phyloP scores from a whole-genome alignment of 2,113 vertebrate species.

The Percina caprodes region DNA sequence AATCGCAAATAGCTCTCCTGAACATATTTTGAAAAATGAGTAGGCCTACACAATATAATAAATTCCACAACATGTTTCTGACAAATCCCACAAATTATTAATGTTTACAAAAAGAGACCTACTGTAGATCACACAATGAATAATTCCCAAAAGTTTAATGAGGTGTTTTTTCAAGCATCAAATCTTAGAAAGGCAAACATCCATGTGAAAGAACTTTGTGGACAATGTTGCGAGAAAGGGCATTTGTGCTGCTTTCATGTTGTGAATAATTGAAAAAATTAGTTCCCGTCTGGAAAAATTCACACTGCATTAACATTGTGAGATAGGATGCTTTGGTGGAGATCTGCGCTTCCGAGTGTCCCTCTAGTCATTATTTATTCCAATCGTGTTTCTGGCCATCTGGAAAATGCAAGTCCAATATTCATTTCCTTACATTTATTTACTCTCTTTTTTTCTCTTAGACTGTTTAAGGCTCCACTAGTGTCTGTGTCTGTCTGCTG shows the following conservation, averaged over 20 bases:
- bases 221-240: neutral
- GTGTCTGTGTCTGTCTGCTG: neutral
- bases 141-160: neutral
- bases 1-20: neutral
- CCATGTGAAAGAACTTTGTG: neutral
- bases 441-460: neutral
- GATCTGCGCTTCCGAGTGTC: too few species aligned
- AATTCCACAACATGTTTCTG: neutral
- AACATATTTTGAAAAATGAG: neutral
- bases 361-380: too few species aligned
- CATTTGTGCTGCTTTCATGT: too few species aligned
- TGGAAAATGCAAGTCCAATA: neutral
- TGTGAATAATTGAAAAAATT: too few species aligned
- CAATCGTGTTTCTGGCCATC: too few species aligned
- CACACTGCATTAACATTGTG: too few species aligned
- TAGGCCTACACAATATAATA: neutral
- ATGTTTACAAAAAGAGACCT: neutral
- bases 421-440: too few species aligned
- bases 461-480: neutral
- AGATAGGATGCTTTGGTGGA: too few species aligned
- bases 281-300: too few species aligned
- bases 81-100: slow-evolving; percentile 3
- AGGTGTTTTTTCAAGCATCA: neutral
- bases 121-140: neutral
- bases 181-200: neutral